Base-by-base conservation (phyloP, 1,140 invertebrate genomes). In the Triops longicaudatus region DNA sequence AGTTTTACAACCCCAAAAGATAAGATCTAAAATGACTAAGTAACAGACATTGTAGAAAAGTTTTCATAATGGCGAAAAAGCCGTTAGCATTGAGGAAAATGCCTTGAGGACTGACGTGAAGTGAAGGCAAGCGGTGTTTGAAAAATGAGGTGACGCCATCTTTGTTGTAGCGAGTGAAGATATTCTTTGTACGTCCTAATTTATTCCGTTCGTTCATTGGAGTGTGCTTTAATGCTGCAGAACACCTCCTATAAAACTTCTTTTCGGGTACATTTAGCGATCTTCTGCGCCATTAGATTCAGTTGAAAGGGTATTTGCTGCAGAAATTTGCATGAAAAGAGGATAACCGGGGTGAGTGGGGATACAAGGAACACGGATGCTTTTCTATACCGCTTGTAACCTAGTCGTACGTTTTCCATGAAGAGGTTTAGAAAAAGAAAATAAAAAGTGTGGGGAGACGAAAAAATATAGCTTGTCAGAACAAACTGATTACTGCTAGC, bases 241-340 rank as follows among this genome's bases (percentile, higher is more conserved):
- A n/a, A n/a, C 50, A 63, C 50, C 50, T 63, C 50, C 6, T 22
- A n/a, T 63, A 63, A 22, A 63, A 22, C 22, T 17, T 22, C 22
- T 63, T n/a, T 63, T 22, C 17, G 50, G 14, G 50, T 63, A 22
- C 50, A 9, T 63, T 63, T 63, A 63, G 50, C 50, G n/a, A 22
- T 63, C 17, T 63, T 17, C 50, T n/a, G 50, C 17, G 22, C 22
- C 50, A 63, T 63, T 63, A 63, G 50, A 63, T 63, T 63, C 50
- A n/a, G 17, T 63, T 63, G 50, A 22, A 17, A 22, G 14, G 10
- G 17, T 17, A n/a, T 63, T 63, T 63, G 14, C 17, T 63, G 50
- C 22, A n/a, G 50, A 63, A n/a, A 63, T 63, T 63, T 63, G 50
- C 50, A 63, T 63, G 50, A 63, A 63, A 63, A 63, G 50, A 63